Conservation (phyloP, 1,140 invertebrate genomes). For the Saccostrea glomerata region DNA sequence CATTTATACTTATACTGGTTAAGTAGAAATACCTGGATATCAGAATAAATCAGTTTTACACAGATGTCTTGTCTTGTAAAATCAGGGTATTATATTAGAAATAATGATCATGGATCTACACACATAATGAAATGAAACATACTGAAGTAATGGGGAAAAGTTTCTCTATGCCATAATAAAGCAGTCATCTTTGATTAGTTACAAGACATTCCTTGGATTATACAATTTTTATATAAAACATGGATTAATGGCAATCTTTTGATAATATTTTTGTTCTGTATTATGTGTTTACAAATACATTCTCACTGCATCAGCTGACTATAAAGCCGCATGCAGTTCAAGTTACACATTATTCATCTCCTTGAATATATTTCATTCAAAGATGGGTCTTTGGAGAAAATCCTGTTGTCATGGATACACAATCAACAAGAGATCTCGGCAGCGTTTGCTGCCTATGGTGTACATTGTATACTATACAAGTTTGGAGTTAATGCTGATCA, state of each 20-base stretch:
- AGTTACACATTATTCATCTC: neutral
- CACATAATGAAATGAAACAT: neutral
- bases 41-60: neutral
- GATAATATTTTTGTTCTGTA: neutral
- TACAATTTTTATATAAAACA: constrained; percentile 8
- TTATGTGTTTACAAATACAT: neutral
- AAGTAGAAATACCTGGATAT: neutral
- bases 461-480: neutral
- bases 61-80: too few relatives aligned
- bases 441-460: neutral
- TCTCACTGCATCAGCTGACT: neutral
- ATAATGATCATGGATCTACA: neutral
- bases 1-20: neutral
- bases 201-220: neutral
- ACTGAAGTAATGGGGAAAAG: neutral
- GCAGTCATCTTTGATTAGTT: constrained; percentile 8
- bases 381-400: neutral
- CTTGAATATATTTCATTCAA: neutral
- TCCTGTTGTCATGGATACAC: constrained; percentile 3
- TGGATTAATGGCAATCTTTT: neutral
- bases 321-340: neutral
- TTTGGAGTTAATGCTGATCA: constrained; percentile 12
- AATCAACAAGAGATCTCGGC: neutral
- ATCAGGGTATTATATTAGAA: too few relatives aligned
- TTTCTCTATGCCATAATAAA: neutral